Evolutionary conservation across 37 sponge, comb jelly and placozoan genomes (phyloP).

Genomic region (Ianthella basta): DNA sequence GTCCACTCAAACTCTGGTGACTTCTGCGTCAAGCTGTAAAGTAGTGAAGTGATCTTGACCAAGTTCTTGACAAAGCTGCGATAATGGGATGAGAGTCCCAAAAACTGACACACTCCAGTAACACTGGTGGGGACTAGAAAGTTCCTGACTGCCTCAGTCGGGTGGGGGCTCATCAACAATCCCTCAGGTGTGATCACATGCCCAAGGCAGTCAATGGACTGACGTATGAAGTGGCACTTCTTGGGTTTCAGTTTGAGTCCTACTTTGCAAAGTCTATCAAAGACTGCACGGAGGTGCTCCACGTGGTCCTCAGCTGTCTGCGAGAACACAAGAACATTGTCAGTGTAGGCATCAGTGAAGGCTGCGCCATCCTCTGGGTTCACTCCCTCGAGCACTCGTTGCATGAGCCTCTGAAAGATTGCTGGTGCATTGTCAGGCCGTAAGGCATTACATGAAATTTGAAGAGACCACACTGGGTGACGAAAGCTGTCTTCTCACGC

Average conservation of each 20-base stretch:
- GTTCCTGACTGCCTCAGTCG: constrained; percentile 7
- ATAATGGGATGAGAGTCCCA: constrained; percentile 42
- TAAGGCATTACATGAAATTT: constrained; percentile 52
- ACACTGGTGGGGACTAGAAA: constrained; percentile 33
- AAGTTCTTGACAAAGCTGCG: constrained; percentile 22
- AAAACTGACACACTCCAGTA: constrained; percentile 29
- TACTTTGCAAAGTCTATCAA: constrained; percentile 27
- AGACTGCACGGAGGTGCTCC: constrained; percentile 26
- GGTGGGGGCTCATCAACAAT: background rate
- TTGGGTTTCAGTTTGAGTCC: constrained; percentile 38
- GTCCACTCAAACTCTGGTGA: constrained; percentile 23
- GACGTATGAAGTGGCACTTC: constrained; percentile 34
- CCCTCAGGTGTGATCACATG: constrained; percentile 31
- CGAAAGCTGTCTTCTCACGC: constrained; percentile 43
- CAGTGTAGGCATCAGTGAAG: constrained; percentile 41
- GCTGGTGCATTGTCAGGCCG: constrained; percentile 51
- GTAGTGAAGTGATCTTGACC: constrained; percentile 17
- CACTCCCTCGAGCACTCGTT: constrained; percentile 40
- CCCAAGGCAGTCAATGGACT: constrained; percentile 28
- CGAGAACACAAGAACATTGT: constrained; percentile 49
- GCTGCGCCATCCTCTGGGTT: constrained; percentile 10
- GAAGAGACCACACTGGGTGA: constrained; percentile 41
- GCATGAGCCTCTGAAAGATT: constrained; percentile 51
- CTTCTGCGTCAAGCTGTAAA: constrained; percentile 29
- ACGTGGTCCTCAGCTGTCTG: constrained; percentile 29